Evolutionary conservation across 2,113 vertebrate genomes (phyloP), one percentile per base, ranked within the genome.

Genomic region (Tupaia tana): DNA sequence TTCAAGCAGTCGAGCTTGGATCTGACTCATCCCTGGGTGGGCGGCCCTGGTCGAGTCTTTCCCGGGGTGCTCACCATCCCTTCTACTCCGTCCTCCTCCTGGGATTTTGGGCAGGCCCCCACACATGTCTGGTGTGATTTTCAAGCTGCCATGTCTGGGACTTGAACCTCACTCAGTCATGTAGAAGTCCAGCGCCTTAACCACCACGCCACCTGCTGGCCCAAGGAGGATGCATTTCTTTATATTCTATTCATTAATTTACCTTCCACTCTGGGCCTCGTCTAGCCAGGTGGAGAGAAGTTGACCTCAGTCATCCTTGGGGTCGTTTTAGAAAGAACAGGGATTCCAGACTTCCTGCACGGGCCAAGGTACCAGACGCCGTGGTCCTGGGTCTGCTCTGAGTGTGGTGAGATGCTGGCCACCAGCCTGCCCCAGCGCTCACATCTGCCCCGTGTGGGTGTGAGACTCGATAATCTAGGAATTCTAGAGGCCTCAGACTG

Each of bases 11-110:
- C 56, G 34, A 22, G 22, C 64, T n/a, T 31, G 31, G 61, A 34
- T 61, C 56, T 87, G 71, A 66, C 66, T 70, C 69, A 69, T 8
- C 29, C 22, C 19, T 20, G 67, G 9, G 86, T 31, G 18, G 9
- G 0, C 1, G 58, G 59, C 2, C 66, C 31, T 22, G 2, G 7
- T 25, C 0, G 3, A 18, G 16, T 13, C 0, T 1, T 15, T 54
- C 34, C 25, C 1, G 10, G 12, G 56, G 54, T 31, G 16, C 66
- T 69, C 43, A 43, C 43, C 4, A 43, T 43, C 43, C 43, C 43
- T 43, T 43, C 43, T 43, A 6, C 43, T 43, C 43, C 43, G 6
- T 43, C 43, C 43, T 43, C 43, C 43, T 43, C 43, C 43, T 43
- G 43, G 43, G 43, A 43, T 43, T 43, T 43, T 43, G 43, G 43